phyloP scores from a whole-genome alignment of 2,888 invertebrate species.

The Oxycera nigricornis region DNA sequence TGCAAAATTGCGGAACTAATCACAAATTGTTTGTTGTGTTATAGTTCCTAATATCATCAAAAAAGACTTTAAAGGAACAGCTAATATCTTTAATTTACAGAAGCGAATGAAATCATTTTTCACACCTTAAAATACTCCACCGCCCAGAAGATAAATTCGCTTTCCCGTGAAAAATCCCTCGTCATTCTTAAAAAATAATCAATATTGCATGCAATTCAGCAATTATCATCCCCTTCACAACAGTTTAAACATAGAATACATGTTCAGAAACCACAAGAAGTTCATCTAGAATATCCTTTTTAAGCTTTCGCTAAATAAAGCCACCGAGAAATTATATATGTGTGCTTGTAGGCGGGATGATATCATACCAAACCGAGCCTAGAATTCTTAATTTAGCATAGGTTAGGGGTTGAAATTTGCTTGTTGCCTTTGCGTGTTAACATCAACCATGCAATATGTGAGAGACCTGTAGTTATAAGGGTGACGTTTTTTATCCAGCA shows the following conservation, averaged over 20 bases:
- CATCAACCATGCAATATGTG: background rate
- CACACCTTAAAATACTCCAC: no score
- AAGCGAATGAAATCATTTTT: no score
- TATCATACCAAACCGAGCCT: background rate
- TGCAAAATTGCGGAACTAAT: no score
- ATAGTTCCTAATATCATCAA: no score
- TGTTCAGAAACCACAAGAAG: background rate
- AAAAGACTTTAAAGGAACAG: no score
- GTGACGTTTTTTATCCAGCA: no score
- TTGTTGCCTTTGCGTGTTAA: background rate
- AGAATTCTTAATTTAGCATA: background rate
- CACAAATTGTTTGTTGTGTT: no score
- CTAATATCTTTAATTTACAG: no score
- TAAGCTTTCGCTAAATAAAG: background rate
- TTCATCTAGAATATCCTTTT: background rate
- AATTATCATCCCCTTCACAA: background rate
- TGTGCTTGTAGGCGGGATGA: background rate
- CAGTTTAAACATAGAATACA: background rate
- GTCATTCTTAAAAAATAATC: conserved; percentile 2
- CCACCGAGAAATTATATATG: background rate
- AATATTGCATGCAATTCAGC: conserved; percentile 14
- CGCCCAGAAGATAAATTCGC: no score
- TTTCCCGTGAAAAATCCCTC: no score
- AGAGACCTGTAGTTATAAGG: no score
- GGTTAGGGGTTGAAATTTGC: background rate